Evolutionary conservation across 2,888 invertebrate species (phyloP).

Genomic region (Orgyia antiqua): DNA sequence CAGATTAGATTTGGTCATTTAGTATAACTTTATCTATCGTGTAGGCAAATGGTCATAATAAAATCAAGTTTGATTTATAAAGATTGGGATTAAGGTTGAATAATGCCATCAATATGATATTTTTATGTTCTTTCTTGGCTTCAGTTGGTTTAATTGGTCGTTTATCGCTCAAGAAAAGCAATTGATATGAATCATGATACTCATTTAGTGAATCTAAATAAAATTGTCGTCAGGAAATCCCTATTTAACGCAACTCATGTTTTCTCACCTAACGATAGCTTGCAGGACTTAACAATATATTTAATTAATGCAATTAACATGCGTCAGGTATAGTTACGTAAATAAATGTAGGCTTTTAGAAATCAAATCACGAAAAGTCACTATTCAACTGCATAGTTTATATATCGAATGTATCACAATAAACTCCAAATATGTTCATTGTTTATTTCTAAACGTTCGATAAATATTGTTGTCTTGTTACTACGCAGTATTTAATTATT

Average conservation of each 20-base stretch:
- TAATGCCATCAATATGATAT: conserved; percentile 13
- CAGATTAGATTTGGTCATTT: conserved; percentile 29
- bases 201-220: no score
- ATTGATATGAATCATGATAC: conserved; percentile 4
- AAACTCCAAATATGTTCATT: no score
- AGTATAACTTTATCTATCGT: conserved; percentile 23
- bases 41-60: conserved; percentile 12
- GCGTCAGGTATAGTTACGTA: conserved; percentile 9
- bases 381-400: conserved; percentile 22
- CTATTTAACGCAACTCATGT: no score
- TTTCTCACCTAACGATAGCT: no score
- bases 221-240: no score
- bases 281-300: no score
- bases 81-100: conserved; percentile 19
- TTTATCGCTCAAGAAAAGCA: conserved; percentile 1
- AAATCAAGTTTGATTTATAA: conserved; percentile 22
- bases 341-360: conserved; percentile 10
- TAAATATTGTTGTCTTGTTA: no score
- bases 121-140: conserved; percentile 12
- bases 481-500: no score
- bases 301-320: conserved; percentile 7
- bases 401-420: conserved; percentile 20
- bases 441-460: no score
- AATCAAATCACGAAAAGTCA: conserved; percentile 19
- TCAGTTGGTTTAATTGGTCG: conserved; percentile 2